Evolutionary conservation across 2,888 invertebrate genomes (phyloP), one percentile per base, ranked within the genome.

Genomic region (Dolichomitus sp.): DNA sequence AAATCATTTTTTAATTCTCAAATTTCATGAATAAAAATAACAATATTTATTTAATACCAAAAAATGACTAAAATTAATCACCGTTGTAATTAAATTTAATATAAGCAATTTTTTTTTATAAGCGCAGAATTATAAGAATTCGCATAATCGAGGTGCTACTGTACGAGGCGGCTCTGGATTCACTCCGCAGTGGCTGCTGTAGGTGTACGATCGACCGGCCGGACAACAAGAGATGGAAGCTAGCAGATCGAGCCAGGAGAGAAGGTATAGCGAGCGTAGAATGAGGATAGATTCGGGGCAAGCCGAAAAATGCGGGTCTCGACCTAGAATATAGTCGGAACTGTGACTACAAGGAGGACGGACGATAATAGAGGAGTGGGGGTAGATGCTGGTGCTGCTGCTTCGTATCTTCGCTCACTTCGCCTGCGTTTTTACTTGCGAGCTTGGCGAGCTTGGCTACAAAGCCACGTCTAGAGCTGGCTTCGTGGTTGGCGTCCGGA

Each of bases 301-400:
- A 85, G 73, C 66, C 69, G 75, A 83, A 83, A 77, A 85, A 80
- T 81, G 81, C 74, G 81, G 80, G 75, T 83, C 82, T 75, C 79
- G 87, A 84, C 85, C 84, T 83, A 78, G 86, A 83, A 84, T 48
- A 83, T 87, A 82, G 81, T 82, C 73, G 75, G 79, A 59, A 80
- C 79, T 85, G 81, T 79, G 73, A 84, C 82, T 37, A 48, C 33
- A 19, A 33, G 19, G 40, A 61, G 50, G 74, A 65, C 45, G 70
- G 48, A 48, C 27, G 42, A 63, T 30, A 37, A 23, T 23, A 23
- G 2, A 63, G 52, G 33, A 42, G 37, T 9, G 33, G 33, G 68
- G 68, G 50, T 9, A 33, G 48, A 52, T 14, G 23, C 37, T 30
- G 52, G 7, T 9, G 52, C 37, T 17, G 6, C 17, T 11, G 42